A percentile compares a stretch with the other conserved stretches of the same genome.
Conservation (phyloP, 2,113 vertebrate genomes). For the Petaurus breviceps region DNA sequence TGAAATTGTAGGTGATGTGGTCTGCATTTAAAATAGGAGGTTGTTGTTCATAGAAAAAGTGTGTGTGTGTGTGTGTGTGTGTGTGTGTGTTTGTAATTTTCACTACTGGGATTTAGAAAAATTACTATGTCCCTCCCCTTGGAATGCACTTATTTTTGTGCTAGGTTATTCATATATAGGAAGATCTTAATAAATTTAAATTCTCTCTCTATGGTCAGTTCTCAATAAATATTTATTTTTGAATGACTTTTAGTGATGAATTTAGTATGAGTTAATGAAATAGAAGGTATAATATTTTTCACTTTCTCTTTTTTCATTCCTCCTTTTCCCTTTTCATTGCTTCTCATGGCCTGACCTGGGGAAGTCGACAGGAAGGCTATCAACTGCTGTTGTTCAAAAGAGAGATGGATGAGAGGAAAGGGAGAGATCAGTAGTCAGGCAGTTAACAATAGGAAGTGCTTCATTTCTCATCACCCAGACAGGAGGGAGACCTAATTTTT, state of each 20-base stretch:
- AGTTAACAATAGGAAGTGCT: neutral
- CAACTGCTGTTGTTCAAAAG: conserved; percentile 2
- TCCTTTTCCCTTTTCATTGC: neutral
- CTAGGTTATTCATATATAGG: neutral
- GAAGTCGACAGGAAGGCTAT: conserved; percentile 5
- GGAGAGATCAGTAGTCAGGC: conserved; percentile 22
- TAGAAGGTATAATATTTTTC: neutral
- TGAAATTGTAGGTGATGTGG: neutral
- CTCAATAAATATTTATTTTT: neutral
- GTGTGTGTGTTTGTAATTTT: neutral
- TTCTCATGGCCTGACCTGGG: neutral
- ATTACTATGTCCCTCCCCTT: neutral
- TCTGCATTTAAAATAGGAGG: neutral
- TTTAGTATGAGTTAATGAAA: neutral
- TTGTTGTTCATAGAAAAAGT: neutral
- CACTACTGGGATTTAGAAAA: neutral
- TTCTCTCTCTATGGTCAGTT: neutral
- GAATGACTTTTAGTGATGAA: neutral
- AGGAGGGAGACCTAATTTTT: conserved; percentile 18
- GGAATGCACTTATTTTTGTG: neutral
- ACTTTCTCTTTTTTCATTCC: conserved; percentile 18
- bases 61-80: no score
- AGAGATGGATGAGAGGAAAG: neutral
- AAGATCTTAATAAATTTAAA: neutral
- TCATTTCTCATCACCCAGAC: conserved; percentile 8